phyloP scores from a whole-genome alignment of 2,888 invertebrate genomes.

The Leptopilina syphax region DNA sequence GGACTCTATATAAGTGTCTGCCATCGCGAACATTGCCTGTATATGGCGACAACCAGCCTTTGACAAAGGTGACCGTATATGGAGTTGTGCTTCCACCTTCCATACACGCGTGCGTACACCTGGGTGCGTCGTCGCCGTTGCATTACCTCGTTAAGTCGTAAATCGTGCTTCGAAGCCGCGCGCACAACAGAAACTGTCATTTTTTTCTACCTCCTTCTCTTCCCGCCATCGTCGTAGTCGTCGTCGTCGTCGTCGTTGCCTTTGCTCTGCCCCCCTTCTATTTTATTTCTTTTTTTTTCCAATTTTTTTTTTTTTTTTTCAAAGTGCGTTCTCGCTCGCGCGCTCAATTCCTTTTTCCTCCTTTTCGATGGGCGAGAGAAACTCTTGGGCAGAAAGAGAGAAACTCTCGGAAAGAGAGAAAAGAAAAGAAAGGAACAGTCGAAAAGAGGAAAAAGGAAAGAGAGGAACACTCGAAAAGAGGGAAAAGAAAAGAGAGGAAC shows the following conservation, averaged over 20 bases:
- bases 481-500: too few relatives aligned
- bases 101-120: slow-evolving; percentile 64
- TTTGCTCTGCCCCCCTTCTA: not conserved
- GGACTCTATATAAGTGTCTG: slow-evolving; percentile 75
- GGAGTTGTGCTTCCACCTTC: slow-evolving; percentile 74
- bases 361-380: not conserved
- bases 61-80: slow-evolving; percentile 76
- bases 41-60: slow-evolving; percentile 75
- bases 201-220: slow-evolving; percentile 25
- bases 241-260: too few relatives aligned
- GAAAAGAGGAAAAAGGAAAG: too few relatives aligned
- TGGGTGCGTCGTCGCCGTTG: slow-evolving; percentile 61
- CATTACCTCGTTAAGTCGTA: slow-evolving; percentile 61
- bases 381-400: not conserved
- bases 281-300: not conserved
- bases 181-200: slow-evolving; percentile 29
- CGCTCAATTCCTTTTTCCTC: not conserved
- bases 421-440: not conserved
- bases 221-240: not conserved
- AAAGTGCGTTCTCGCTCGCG: too few relatives aligned
- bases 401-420: too few relatives aligned
- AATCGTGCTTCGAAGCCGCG: slow-evolving; percentile 58
- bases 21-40: slow-evolving; percentile 75
- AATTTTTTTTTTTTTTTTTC: too few relatives aligned
- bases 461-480: too few relatives aligned